phyloP scores from a whole-genome alignment of 92 coral and sea anemone species.

The Epizoanthus rinbou region DNA sequence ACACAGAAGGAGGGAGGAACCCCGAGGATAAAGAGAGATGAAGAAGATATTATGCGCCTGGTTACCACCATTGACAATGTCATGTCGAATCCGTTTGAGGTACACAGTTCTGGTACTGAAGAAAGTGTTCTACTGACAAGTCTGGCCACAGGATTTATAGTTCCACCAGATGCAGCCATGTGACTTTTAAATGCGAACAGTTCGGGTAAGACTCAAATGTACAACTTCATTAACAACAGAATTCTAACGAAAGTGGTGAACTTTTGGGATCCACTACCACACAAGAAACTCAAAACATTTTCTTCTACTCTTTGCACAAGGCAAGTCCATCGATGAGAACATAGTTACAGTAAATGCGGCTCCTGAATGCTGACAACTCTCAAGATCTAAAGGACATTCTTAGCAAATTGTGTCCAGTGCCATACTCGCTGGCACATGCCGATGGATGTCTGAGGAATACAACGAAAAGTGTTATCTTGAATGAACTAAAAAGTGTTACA shows the following conservation, averaged over 20 bases:
- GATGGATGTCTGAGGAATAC: no score
- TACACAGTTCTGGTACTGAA: not conserved
- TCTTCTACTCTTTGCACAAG: slow-evolving; percentile 1
- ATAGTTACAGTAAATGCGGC: no score
- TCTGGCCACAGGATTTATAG: slow-evolving; percentile 53
- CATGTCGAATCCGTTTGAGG: slow-evolving; percentile 40
- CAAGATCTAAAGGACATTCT: no score
- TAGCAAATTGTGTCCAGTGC: no score
- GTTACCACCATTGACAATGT: slow-evolving; percentile 33
- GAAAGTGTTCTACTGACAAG: slow-evolving; percentile 39
- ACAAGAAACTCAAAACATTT: slow-evolving; percentile 19
- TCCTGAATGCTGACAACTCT: no score
- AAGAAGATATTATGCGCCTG: slow-evolving; percentile 45
- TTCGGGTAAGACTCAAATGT: slow-evolving; percentile 20
- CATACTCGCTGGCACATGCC: no score
- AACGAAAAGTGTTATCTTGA: no score
- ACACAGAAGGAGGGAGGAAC: slow-evolving; percentile 42
- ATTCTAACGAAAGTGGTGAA: slow-evolving; percentile 21
- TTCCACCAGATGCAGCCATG: slow-evolving; percentile 26
- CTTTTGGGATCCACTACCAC: slow-evolving; percentile 42
- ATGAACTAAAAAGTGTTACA: no score
- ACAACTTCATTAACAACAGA: slow-evolving; percentile 32
- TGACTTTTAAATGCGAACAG: slow-evolving; percentile 35
- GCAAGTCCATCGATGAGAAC: no score
- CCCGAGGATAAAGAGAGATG: slow-evolving; percentile 37